Evolutionary conservation across 2,888 invertebrate species (phyloP), one percentile per base, ranked within the genome.

Genomic region (Hesperia comma): DNA sequence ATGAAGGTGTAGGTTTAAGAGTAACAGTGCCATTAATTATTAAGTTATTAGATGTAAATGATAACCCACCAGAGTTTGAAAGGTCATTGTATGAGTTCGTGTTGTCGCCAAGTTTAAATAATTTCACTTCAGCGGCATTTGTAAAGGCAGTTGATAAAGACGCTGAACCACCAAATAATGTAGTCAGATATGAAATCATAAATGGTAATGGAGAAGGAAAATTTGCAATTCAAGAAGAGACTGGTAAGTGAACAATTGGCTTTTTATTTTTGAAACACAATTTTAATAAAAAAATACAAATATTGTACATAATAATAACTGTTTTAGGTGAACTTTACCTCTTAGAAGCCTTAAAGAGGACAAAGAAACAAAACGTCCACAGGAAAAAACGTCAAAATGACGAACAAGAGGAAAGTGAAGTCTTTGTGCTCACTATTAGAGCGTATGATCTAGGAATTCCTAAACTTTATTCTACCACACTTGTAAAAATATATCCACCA

Each of bases 401-500:
- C 55, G 73, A 75, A 33, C 82, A 91, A 61, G 80, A 86, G 70
- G 93, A 93, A 71, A 92, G 88, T 72, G 92, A 94, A 77, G 90
- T 95, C 15, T 95, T 95, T 72, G 93, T 94, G n/a, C 84, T 97
- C 6, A 95, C 94, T 63, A 95, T 96, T 14, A 93, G 97, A 79
- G 98, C 97, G 2, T 97, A 96, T 80, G 98, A 98, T 87, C 93
- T 97, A 70, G 98, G 98, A 0, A 94, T 96, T 1, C 98, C 98
- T 2, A 95, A 96, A 79, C 89, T 95, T 67, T 96, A 93, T 72
- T 95, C 95, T 17, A 95, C 95, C 41, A 95, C 96, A 14, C 94
- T 94, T 67, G 95, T 98, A 6, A 95, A 95, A 76, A 93, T 98
- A 68, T 96, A 95, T 86, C 96, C 96, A 61, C 96, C 96, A 71